Conservation (phyloP, 2,797 vertebrate genomes). For the Carapus acus region DNA sequence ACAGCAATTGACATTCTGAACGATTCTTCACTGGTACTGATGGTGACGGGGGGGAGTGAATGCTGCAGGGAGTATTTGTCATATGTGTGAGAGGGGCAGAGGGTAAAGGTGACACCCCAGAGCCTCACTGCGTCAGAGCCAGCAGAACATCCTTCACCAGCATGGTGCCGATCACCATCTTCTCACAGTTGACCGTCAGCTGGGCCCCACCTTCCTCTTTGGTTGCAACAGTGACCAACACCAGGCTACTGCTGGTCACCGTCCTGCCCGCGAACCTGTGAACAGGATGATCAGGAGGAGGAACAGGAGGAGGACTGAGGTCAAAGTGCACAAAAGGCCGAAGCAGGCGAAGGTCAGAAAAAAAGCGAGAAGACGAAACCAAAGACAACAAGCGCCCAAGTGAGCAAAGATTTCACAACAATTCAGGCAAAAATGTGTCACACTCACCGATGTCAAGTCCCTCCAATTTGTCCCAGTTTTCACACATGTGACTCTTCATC, state of each 20-base stretch:
- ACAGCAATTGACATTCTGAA: constrained; percentile 27
- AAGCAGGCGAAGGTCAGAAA: constrained; percentile 53
- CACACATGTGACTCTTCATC: too few species aligned
- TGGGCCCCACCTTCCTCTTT: constrained; percentile 70
- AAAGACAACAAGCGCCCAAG: constrained; percentile 28
- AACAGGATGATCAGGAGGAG: constrained; percentile 51
- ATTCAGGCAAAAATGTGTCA: too few species aligned
- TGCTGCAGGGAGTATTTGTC: constrained; percentile 32
- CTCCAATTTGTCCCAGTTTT: too few species aligned
- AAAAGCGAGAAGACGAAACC: constrained; percentile 45
- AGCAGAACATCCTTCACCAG: constrained; percentile 90
- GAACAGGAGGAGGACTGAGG: constrained; percentile 68
- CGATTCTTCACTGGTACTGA: constrained; percentile 12
- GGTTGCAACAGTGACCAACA: constrained; percentile 84
- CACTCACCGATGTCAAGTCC: too few species aligned
- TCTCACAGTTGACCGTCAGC: constrained; percentile 94
- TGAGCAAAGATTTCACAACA: not conserved
- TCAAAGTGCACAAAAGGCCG: constrained; percentile 44
- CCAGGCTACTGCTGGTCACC: constrained; percentile 83
- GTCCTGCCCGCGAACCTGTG: constrained; percentile 90
- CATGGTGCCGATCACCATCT: constrained; percentile 98
- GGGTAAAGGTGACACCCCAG: not conserved
- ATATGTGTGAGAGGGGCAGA: not conserved
- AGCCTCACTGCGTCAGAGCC: constrained; percentile 81
- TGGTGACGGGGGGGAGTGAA: constrained; percentile 20